These are phyloP conservation scores for Rhinolophus sinicus DNA, from an alignment of 2,113 vertebrate genomes.

Conservation along the genomic window DNA sequence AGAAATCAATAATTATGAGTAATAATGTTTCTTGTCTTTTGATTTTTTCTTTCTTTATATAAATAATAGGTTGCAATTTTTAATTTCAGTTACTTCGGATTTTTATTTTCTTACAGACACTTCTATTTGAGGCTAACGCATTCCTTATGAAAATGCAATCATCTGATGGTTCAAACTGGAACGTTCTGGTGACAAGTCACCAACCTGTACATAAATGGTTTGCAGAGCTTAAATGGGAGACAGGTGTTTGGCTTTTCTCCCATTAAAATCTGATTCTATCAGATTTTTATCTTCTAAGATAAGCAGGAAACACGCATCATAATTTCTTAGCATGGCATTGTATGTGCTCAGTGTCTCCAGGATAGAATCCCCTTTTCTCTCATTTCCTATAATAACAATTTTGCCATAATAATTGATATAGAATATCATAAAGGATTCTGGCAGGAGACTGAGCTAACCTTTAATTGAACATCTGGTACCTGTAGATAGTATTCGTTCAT, in stretches of 20 bases:
- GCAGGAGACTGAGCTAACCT: conserved; percentile 31
- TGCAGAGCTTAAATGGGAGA: not conserved
- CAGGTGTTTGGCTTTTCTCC: conserved; percentile 1
- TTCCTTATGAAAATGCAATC: not conserved
- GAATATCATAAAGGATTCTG: conserved; percentile 4
- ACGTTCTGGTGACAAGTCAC: not conserved
- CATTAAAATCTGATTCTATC: not conserved
- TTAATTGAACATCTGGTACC: conserved; percentile 64
- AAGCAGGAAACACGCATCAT: not conserved
- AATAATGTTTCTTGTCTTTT: not conserved
- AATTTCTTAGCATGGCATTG: not conserved
- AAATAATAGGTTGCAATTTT: not conserved
- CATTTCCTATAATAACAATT: conserved; percentile 31
- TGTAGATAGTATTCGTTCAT: conserved; percentile 60
- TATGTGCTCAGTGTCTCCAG: not conserved
- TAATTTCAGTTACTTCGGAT: not conserved
- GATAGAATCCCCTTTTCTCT: not conserved
- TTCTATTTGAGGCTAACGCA: not conserved
- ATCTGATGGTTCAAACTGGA: not conserved
- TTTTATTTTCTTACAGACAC: not conserved
- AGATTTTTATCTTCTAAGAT: not conserved
- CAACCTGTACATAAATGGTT: not conserved
- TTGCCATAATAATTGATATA: conserved; percentile 37
- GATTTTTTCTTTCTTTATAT: not conserved
- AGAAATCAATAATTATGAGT: conserved; percentile 6